phyloP scores from a whole-genome alignment of 2,113 vertebrate genomes.

The Takifugu flavidus region DNA sequence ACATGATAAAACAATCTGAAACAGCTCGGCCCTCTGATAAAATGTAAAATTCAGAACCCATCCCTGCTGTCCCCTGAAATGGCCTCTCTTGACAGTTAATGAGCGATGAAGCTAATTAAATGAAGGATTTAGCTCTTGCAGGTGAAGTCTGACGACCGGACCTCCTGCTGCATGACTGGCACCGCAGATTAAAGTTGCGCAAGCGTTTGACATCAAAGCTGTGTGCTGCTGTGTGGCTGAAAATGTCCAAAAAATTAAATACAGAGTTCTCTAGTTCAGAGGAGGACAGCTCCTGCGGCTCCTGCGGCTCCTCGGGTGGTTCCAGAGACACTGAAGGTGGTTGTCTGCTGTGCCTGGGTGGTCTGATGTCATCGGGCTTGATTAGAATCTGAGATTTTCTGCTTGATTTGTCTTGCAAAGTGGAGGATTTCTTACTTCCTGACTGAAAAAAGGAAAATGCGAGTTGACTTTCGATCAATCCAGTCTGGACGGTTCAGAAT shows the following conservation, averaged over 20 bases:
- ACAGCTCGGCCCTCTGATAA: too few relatives aligned
- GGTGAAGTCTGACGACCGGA: background rate
- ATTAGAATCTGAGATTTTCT: background rate
- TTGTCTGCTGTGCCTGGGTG: background rate
- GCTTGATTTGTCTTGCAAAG: background rate
- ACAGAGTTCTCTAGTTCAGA: background rate
- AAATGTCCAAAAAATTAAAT: background rate
- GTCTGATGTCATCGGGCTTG: background rate
- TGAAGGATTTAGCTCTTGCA: background rate
- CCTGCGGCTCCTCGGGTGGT: background rate
- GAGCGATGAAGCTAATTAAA: background rate
- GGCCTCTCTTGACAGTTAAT: background rate
- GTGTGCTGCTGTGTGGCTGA: background rate
- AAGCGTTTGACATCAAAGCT: background rate
- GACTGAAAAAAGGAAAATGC: too few relatives aligned
- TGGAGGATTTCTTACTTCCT: background rate
- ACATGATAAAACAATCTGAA: too few relatives aligned
- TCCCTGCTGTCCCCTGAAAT: background rate
- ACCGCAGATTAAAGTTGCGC: background rate
- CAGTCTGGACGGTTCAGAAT: too few relatives aligned
- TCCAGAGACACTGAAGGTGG: background rate
- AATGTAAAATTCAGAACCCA: too few relatives aligned
- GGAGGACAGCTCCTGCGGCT: too few relatives aligned
- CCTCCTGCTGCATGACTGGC: conserved; percentile 20
- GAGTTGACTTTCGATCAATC: too few relatives aligned